Base-by-base conservation (phyloP, 2,888 invertebrate species). In the Halictus quadricinctus region DNA sequence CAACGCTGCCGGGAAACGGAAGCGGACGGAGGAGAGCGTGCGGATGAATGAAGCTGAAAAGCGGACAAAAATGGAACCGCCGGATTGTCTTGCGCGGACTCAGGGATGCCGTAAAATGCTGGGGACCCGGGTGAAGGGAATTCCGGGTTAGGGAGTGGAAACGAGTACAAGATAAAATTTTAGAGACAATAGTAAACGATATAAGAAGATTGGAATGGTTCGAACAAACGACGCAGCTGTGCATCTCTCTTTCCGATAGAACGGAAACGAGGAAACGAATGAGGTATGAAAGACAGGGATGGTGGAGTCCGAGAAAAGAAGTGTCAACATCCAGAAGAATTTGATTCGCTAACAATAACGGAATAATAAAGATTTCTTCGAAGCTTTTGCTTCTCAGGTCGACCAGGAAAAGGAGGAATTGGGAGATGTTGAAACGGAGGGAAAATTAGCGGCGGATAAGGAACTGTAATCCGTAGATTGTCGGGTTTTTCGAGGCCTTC, bases 401-500 rank as follows among this genome's bases (percentile, higher is more conserved):
- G 36, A 3, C 36, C 36, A 36, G 36, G 18, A 5, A 5, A 29
- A 6, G 7, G 12, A 12, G 10, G 10, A 43, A n/a, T 43, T n/a
- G 21, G 10, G n/a, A 36, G 41, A 41, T 0, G 70, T 6, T 6
- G 6, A 41, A 36, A 69, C 36, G 8, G 21, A 36, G 18, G 2
- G 36, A 10, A 69, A 70, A n/a, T 69, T 69, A 69, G 12, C 43
- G 43, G 5, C 5, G 43, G 43, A n/a, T 41, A 70, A 70, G 43
- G 70, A 43, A 60, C 8, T 18, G 18, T 18, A n/a, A 69, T 15
- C 74, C 36, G 48, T 54, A 60, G 70, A 79, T 84, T 54, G 73
- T 69, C 66, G 66, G 60, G 72, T 79, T 77, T 84, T 87, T 87
- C 81, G 84, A 84, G 76, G 21, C 8, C 43, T 80, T 73, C 64